Evolutionary conservation across 2,113 vertebrate genomes (phyloP).

Genomic region (Malaclemys terrapin): DNA sequence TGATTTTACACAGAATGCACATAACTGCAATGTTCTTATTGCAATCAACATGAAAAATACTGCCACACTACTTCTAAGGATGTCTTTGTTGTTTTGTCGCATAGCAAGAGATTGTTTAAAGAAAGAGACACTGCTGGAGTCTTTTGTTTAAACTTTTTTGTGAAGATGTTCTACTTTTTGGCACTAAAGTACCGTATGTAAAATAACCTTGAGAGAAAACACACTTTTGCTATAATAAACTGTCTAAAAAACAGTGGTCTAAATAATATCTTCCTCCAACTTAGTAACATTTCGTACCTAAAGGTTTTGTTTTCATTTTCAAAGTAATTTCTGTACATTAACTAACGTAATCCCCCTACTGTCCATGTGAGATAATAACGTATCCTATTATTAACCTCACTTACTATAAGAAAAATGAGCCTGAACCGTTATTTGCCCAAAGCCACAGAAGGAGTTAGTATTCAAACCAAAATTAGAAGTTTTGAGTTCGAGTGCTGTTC

Average conservation of each 20-base stretch:
- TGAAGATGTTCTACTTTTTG: constrained; percentile 60
- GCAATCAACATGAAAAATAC: constrained; percentile 82
- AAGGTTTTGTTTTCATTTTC: not conserved
- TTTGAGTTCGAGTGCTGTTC: not conserved
- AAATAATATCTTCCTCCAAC: not conserved
- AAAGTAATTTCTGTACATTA: not conserved
- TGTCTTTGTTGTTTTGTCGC: constrained; percentile 73
- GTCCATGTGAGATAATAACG: not conserved
- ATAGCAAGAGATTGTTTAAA: constrained; percentile 78
- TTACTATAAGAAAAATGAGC: not conserved
- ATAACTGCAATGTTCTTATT: constrained; percentile 71
- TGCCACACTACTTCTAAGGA: constrained; percentile 55
- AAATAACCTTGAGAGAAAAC: not conserved
- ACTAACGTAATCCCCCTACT: not conserved
- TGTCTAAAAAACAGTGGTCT: not conserved
- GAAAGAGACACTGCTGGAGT: constrained; percentile 72
- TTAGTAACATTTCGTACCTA: not conserved
- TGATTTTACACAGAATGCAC: constrained; percentile 77
- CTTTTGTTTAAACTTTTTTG: constrained; percentile 76
- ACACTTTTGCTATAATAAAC: not conserved
- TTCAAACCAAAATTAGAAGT: not conserved
- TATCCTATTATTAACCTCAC: not conserved
- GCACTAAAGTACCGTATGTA: constrained; percentile 34
- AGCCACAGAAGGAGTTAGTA: not conserved
- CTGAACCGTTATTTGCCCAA: not conserved